phyloP scores from a whole-genome alignment of 2,888 invertebrate genomes.

The Trissolcus brochymenae region DNA sequence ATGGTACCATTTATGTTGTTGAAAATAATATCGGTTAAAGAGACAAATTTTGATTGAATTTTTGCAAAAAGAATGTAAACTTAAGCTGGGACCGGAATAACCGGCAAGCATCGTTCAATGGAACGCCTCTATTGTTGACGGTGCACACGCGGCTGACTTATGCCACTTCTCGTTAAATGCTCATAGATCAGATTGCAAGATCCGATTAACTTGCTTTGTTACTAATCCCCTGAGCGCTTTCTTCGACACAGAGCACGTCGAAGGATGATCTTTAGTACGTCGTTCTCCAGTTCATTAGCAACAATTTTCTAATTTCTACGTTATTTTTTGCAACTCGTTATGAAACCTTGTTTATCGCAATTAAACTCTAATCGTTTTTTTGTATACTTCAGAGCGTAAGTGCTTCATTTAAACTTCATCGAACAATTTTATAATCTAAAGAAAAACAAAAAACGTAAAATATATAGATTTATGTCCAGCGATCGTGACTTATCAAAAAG shows the following conservation, averaged over 20 bases:
- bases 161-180: constrained; percentile 67
- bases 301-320: constrained; percentile 16
- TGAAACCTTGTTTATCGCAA: too few species aligned
- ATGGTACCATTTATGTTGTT: not conserved
- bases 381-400: too few species aligned
- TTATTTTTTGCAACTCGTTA: too few species aligned
- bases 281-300: constrained; percentile 35
- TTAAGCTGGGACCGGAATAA: constrained; percentile 8
- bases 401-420: too few species aligned
- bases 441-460: too few species aligned
- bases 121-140: constrained; percentile 52
- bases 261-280: constrained; percentile 38
- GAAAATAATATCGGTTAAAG: not conserved
- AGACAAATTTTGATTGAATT: not conserved
- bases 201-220: constrained; percentile 52
- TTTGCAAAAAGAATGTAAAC: not conserved
- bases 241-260: constrained; percentile 25
- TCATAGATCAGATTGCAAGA: constrained; percentile 55
- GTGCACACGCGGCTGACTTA: constrained; percentile 63
- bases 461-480: too few species aligned
- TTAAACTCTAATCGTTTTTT: too few species aligned
- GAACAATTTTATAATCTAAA: too few species aligned
- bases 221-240: constrained; percentile 43
- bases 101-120: constrained; percentile 30
- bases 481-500: constrained; percentile 17